Percentiles rank a stretch among this genome's conserved stretches.
These are phyloP conservation scores for Microctonus brassicae DNA, from an alignment of 2,888 invertebrate species.

Conservation along the genomic window DNA sequence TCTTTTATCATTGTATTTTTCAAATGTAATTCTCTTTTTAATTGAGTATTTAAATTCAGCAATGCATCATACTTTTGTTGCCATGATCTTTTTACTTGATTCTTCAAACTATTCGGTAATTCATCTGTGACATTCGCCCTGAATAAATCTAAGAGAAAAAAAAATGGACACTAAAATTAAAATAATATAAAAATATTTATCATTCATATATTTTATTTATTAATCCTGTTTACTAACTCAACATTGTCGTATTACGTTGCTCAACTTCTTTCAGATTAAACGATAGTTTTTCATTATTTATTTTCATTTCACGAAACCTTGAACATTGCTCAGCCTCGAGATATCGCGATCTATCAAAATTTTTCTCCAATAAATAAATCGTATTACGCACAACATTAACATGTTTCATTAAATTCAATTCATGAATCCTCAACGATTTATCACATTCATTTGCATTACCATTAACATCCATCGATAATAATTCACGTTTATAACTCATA, in stretches of 20 bases:
- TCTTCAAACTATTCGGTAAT: conserved; percentile 51
- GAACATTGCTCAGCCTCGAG: conserved; percentile 51
- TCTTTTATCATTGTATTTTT: conserved; percentile 43
- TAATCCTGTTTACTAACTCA: conserved; percentile 48
- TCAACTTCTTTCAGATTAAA: conserved; percentile 52
- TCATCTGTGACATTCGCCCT: conserved; percentile 53
- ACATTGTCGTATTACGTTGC: conserved; percentile 56
- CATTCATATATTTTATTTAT: neutral
- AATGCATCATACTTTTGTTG: conserved; percentile 57
- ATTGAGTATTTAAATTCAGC: conserved; percentile 49
- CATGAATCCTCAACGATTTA: neutral
- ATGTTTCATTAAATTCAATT: conserved; percentile 13
- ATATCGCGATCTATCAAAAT: conserved; percentile 48
- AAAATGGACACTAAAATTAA: neutral
- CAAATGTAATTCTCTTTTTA: conserved; percentile 44
- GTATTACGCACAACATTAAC: conserved; percentile 40
- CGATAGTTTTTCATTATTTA: conserved; percentile 41
- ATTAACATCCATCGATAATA: neutral
- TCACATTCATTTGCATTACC: neutral
- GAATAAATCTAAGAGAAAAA: conserved; percentile 53
- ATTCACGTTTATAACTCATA: too few species aligned
- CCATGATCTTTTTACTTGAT: conserved; percentile 55
- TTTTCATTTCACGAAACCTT: conserved; percentile 49
- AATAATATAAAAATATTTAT: neutral
- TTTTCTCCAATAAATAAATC: conserved; percentile 48